Evolutionary conservation across 2,888 invertebrate genomes (phyloP).

Genomic region (Limnephilus auricula): DNA sequence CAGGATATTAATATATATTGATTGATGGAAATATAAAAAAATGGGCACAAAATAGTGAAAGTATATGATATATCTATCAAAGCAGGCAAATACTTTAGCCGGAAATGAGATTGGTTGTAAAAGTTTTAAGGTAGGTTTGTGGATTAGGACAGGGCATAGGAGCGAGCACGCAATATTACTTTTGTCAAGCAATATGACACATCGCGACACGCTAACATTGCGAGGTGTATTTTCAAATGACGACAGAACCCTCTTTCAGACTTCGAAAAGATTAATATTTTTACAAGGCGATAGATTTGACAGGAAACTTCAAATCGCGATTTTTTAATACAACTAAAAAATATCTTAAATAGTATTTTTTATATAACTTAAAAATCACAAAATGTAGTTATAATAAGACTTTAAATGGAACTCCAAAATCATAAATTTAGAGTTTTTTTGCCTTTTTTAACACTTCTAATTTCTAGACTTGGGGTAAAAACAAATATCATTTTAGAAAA

Average conservation of each 20-base stretch:
- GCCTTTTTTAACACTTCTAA: too few relatives aligned
- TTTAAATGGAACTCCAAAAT: too few relatives aligned
- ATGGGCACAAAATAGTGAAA: neutral
- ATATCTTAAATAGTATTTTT: too few relatives aligned
- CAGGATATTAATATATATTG: neutral
- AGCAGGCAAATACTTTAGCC: neutral
- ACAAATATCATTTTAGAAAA: too few relatives aligned
- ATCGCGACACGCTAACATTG: slow-evolving; percentile 6
- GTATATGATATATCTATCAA: neutral
- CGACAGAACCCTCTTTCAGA: neutral
- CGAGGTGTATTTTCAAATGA: slow-evolving; percentile 34
- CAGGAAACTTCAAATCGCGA: neutral
- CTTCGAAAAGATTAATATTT: neutral
- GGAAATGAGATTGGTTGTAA: slow-evolving; percentile 28
- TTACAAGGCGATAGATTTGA: neutral
- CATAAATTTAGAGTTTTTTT: too few relatives aligned
- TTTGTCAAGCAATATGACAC: slow-evolving; percentile 14
- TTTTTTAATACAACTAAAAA: too few relatives aligned
- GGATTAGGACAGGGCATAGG: neutral
- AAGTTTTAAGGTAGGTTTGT: slow-evolving; percentile 7
- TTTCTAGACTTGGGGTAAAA: too few relatives aligned
- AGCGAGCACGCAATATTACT: slow-evolving; percentile 27
- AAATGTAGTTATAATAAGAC: too few relatives aligned
- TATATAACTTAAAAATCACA: too few relatives aligned
- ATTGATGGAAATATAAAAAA: slow-evolving; percentile 2